These are phyloP conservation scores for Eilema sororculum DNA, from an alignment of 2,888 invertebrate species.

Conservation along the genomic window DNA sequence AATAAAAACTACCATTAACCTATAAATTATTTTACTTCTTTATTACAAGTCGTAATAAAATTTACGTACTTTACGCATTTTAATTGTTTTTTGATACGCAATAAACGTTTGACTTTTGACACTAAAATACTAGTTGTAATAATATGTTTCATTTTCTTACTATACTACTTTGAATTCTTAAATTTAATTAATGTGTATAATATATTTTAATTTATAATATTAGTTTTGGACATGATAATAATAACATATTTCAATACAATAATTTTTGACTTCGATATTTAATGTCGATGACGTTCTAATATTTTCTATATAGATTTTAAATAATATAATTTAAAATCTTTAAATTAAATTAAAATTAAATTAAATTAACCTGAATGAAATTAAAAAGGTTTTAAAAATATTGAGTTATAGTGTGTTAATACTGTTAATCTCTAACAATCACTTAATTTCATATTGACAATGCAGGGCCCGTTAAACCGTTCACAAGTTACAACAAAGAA, in stretches of 20 bases:
- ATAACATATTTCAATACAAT: not conserved
- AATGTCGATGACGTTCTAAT: not conserved
- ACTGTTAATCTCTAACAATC: conserved; percentile 14
- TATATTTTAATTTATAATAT: not conserved
- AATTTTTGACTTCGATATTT: not conserved
- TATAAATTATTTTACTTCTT: not conserved
- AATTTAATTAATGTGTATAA: not conserved
- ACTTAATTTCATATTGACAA: conserved; percentile 42
- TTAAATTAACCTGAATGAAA: no score
- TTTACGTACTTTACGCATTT: conserved; percentile 2
- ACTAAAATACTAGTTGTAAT: not conserved
- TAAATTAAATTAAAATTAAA: no score
- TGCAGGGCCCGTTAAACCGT: conserved; percentile 54
- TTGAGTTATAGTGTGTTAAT: conserved; percentile 7
- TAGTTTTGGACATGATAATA: not conserved
- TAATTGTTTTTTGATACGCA: not conserved
- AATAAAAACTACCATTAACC: not conserved
- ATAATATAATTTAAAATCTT: no score
- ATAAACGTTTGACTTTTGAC: not conserved
- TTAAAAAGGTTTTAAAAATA: no score
- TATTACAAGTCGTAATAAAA: not conserved
- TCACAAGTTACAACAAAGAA: conserved; percentile 55
- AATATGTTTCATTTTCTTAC: not conserved
- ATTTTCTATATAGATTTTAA: not conserved
- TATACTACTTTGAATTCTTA: not conserved